Evolutionary conservation across 2,113 vertebrate species (phyloP), one percentile per base, ranked within the genome.

Genomic region (Pycnonotus jocosus): DNA sequence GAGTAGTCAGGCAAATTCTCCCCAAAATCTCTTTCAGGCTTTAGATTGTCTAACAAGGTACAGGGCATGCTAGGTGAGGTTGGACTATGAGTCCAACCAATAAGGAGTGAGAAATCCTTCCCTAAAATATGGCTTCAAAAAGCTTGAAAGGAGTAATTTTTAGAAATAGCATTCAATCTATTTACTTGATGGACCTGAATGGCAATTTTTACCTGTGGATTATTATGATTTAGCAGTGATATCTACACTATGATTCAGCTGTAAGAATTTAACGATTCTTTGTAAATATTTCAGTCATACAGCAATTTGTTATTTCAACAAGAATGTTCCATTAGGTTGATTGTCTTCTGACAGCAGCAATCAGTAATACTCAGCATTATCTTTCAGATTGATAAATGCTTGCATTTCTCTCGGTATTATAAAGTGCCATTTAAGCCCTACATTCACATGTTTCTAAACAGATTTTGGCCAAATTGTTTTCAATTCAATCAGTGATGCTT

Each of bases 231-330:
- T 90, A 88, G 40, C 45, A 54, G 22, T 86, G 60, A 80, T 86
- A 81, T 64, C 50, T 93, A 19, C 44, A 86, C 42, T 78, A 51
- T 40, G 47, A 92, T 81, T 88, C 56, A 77, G 24, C 33, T 81
- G 10, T 44, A 71, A 84, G 30, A 86, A 78, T 68, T 42, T 83
- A 86, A 88, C 66, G 16, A 83, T 86, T 81, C 64, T 93, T 62
- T 74, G 60, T 71, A 94, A 94, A 71, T 88, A 78, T 90, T 88
- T 90, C 83, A 90, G 50, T 80, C 58, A 42, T 77, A 65, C 7
- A 58, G 23, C 42, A 90, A 73, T 88, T 66, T 78, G 33, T 83
- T 90, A 94, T 88, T 92, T 94, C 71, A 90, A 90, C 71, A 93
- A 90, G 45, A 88, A 77, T 86, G 27, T 81, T 88, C 68, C 42